These are phyloP conservation scores for Tineola bisselliella DNA, from an alignment of 2,888 invertebrate species.

Conservation along the genomic window DNA sequence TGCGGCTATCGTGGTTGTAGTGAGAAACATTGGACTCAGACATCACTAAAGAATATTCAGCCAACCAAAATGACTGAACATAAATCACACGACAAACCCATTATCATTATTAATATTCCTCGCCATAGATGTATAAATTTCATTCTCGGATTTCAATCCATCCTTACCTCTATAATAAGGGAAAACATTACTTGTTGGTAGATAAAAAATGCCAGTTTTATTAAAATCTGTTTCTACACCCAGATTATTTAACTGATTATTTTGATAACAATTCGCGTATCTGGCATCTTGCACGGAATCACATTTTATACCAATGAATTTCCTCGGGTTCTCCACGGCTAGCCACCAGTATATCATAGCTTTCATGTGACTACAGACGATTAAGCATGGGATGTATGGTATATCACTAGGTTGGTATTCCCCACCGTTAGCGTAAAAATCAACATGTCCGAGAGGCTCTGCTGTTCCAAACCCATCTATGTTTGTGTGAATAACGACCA, in stretches of 20 bases:
- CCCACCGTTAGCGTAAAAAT: slow-evolving; percentile 53
- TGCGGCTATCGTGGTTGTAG: too few relatives aligned
- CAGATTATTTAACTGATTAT: slow-evolving; percentile 34
- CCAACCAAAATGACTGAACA: too few relatives aligned
- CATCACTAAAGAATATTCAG: too few relatives aligned
- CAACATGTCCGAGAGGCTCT: slow-evolving; percentile 45
- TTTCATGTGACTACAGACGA: slow-evolving; percentile 45
- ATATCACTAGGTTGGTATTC: slow-evolving; percentile 53
- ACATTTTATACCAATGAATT: slow-evolving; percentile 45
- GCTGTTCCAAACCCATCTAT: slow-evolving; percentile 60
- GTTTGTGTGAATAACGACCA: slow-evolving; percentile 51
- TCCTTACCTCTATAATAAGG: slow-evolving; percentile 47
- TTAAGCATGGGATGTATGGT: slow-evolving; percentile 42
- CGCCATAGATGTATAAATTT: slow-evolving; percentile 36
- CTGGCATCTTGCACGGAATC: slow-evolving; percentile 47
- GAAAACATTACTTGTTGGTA: slow-evolving; percentile 45
- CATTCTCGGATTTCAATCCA: slow-evolving; percentile 43
- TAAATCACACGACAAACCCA: slow-evolving; percentile 26
- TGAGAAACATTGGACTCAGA: too few relatives aligned
- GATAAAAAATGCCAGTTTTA: slow-evolving; percentile 43
- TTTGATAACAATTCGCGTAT: slow-evolving; percentile 44
- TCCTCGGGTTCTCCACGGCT: slow-evolving; percentile 48
- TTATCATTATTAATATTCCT: slow-evolving; percentile 40
- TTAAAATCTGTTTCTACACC: slow-evolving; percentile 43
- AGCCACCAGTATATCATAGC: slow-evolving; percentile 51